Conservation (phyloP, 2,113 vertebrate species). For the Hystrix brachyura region DNA sequence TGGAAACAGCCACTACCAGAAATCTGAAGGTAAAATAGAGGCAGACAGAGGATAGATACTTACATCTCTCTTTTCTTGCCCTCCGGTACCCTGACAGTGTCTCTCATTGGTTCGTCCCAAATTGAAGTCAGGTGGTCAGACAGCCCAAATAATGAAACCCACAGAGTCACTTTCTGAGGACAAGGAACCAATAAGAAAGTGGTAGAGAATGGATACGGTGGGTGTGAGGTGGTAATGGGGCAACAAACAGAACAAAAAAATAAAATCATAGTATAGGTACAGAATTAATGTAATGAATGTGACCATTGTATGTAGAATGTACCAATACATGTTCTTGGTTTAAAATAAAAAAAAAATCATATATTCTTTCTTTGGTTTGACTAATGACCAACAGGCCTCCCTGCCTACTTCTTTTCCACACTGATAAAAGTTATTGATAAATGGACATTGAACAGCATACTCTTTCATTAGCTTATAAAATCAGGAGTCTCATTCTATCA, state of each 20-base stretch:
- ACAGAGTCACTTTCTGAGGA: neutral
- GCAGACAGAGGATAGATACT: accelerated
- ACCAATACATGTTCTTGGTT: too few species aligned
- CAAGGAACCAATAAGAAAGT: neutral
- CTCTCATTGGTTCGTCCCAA: neutral
- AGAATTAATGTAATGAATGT: too few species aligned
- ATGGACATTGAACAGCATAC: neutral
- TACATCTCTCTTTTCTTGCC: neutral
- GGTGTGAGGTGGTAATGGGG: accelerated
- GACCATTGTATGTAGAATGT: too few species aligned
- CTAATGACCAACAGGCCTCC: neutral
- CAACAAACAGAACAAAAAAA: neutral
- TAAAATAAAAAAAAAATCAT: neutral
- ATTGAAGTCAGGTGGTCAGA: neutral
- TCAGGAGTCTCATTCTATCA: neutral
- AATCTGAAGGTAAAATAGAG: neutral
- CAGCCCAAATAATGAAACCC: neutral
- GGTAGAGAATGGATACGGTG: neutral
- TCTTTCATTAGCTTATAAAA: neutral
- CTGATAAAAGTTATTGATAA: neutral
- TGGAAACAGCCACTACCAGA: neutral
- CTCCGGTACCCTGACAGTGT: neutral
- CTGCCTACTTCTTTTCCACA: neutral
- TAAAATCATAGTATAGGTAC: too few species aligned
- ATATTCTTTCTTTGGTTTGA: neutral